Percentiles rank a stretch among this genome's conserved stretches.
Evolutionary conservation across 1,140 invertebrate genomes (phyloP).

Genomic region (Hydropsyche tenuis): DNA sequence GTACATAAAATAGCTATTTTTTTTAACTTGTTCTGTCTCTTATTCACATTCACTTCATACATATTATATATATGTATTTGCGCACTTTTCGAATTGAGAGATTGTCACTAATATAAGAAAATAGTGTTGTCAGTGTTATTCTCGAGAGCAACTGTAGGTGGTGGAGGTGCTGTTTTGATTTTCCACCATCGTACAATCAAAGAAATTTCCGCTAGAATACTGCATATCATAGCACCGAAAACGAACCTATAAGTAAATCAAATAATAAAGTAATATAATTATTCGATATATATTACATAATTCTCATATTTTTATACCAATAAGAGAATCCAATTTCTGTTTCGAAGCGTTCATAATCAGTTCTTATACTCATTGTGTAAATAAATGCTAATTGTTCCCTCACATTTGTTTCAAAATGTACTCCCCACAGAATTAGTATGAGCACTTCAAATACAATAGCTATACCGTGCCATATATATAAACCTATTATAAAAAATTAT

Average conservation of each 20-base stretch:
- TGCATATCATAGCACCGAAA: slow-evolving; percentile 35
- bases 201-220: slow-evolving; percentile 13
- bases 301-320: slow-evolving; percentile 34
- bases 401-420: slow-evolving; percentile 37
- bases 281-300: too few relatives aligned
- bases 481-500: slow-evolving; percentile 29
- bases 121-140: slow-evolving; percentile 48
- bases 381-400: slow-evolving; percentile 33
- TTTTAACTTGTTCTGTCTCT: too few relatives aligned
- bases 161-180: slow-evolving; percentile 38
- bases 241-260: slow-evolving; percentile 41
- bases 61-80: too few relatives aligned
- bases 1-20: too few relatives aligned
- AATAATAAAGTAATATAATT: too few relatives aligned
- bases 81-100: too few relatives aligned
- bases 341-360: neutral
- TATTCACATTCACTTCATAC: too few relatives aligned
- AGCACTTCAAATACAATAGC: slow-evolving; percentile 26
- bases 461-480: slow-evolving; percentile 46
- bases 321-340: slow-evolving; percentile 44
- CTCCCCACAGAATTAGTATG: slow-evolving; percentile 42
- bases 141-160: slow-evolving; percentile 39
- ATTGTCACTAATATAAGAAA: slow-evolving; percentile 42
- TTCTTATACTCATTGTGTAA: slow-evolving; percentile 33
- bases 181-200: slow-evolving; percentile 20